Conservation (phyloP, 2,113 vertebrate species). For the Centropus bengalensis region DNA sequence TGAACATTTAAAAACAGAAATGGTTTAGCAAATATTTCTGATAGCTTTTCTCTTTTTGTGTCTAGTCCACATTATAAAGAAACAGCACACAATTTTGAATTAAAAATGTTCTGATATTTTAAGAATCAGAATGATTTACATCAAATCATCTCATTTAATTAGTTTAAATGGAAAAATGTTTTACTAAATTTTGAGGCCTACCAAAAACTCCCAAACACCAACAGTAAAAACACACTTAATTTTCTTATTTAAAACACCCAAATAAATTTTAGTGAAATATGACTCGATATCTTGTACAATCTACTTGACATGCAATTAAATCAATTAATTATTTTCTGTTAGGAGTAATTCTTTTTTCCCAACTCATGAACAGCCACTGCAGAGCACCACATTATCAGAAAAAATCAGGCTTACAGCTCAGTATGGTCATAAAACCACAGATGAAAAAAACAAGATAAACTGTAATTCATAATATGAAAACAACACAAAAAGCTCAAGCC, state of each 20-base stretch:
- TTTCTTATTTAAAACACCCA: neutral
- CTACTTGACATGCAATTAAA: neutral
- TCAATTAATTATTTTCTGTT: neutral
- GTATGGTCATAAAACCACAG: neutral
- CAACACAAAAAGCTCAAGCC: neutral
- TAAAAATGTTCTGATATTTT: slow-evolving; percentile 15
- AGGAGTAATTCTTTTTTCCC: neutral
- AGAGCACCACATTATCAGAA: neutral
- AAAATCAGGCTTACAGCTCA: neutral
- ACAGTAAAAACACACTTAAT: neutral
- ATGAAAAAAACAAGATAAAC: neutral
- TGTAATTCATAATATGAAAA: neutral
- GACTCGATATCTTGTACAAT: neutral
- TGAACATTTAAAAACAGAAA: slow-evolving; percentile 63
- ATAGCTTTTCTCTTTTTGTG: neutral
- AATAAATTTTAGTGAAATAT: neutral
- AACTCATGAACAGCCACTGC: neutral
- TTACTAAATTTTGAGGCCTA: neutral
- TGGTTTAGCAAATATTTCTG: neutral
- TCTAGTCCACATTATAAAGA: neutral
- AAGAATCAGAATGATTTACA: neutral
- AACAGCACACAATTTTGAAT: neutral
- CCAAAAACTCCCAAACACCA: neutral
- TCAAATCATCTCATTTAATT: neutral
- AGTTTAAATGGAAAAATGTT: neutral